Percentiles rank a stretch among this genome's conserved stretches.
phyloP scores from a whole-genome alignment of 1,140 invertebrate genomes.

The Bombus impatiens region DNA sequence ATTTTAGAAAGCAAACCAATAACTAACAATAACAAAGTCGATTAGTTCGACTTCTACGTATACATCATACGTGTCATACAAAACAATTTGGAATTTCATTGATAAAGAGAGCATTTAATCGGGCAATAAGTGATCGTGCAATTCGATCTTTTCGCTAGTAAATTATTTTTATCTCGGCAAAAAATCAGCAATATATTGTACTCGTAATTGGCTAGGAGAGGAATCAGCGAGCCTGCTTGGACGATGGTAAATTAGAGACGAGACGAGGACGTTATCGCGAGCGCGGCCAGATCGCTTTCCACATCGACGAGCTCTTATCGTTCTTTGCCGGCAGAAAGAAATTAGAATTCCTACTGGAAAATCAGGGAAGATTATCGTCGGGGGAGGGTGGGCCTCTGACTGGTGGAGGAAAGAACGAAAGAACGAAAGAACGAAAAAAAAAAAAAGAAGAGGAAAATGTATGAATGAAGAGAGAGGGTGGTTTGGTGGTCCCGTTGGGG shows the following conservation, averaged over 20 bases:
- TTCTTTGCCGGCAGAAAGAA: constrained; percentile 11
- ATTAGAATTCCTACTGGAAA: constrained; percentile 45
- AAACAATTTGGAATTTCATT: too few relatives aligned
- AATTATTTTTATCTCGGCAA: neutral
- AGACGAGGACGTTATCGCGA: neutral
- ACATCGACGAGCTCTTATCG: neutral
- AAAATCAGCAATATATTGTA: neutral
- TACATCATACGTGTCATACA: too few relatives aligned
- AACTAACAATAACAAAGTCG: too few relatives aligned
- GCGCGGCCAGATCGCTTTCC: constrained; percentile 22
- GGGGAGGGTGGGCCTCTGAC: neutral
- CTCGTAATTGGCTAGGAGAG: neutral
- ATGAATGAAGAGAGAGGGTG: constrained; percentile 24
- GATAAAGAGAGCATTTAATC: too few relatives aligned
- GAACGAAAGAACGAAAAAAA: neutral
- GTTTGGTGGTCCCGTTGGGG: neutral
- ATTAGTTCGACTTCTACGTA: too few relatives aligned
- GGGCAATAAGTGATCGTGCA: too few relatives aligned
- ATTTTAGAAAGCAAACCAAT: too few relatives aligned
- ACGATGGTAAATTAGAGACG: neutral
- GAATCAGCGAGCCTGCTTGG: constrained; percentile 6
- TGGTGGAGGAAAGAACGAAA: neutral
- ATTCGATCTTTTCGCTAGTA: too few relatives aligned
- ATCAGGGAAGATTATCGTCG: constrained; percentile 45
- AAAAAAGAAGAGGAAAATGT: neutral